Percentiles rank a stretch among this genome's conserved stretches.
phyloP scores from a whole-genome alignment of 1,140 invertebrate genomes.

The Thaumatotibia leucotreta region DNA sequence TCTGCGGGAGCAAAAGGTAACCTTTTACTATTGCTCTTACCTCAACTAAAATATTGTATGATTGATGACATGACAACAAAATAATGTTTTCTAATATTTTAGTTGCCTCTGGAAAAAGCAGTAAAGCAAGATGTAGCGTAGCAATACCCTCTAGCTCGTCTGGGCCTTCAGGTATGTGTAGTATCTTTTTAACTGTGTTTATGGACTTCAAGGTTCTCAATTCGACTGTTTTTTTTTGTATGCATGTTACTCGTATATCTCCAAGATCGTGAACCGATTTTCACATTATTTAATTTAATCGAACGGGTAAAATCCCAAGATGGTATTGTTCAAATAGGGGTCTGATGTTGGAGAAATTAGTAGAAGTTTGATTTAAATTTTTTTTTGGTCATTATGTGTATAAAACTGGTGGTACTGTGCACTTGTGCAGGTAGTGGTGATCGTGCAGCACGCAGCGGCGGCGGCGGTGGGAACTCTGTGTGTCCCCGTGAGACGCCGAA shows the following conservation, averaged over 20 bases:
- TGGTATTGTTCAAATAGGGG: too few species aligned
- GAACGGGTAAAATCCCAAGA: too few species aligned
- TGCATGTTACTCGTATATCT: too few species aligned
- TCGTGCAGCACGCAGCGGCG: conserved; percentile 27
- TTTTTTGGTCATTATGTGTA: too few species aligned
- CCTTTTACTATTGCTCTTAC: neutral
- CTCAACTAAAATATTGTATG: too few species aligned
- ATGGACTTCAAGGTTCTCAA: neutral
- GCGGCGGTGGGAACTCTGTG: conserved; percentile 69
- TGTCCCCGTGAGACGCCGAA: conserved; percentile 72
- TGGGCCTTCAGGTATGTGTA: conserved; percentile 26
- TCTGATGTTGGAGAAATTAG: too few species aligned
- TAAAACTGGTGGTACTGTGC: neutral
- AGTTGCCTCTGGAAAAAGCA: conserved; percentile 58
- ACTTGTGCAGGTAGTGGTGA: conserved; percentile 27
- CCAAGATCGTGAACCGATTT: too few species aligned
- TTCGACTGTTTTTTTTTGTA: too few species aligned
- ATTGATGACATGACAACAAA: neutral
- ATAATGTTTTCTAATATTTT: conserved; percentile 21
- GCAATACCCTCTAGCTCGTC: conserved; percentile 32
- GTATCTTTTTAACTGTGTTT: neutral
- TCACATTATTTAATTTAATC: conserved; percentile 1
- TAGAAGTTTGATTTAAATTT: conserved; percentile 13
- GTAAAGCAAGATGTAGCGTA: conserved; percentile 52
- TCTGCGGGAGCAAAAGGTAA: conserved; percentile 65